Conservation (phyloP, 2,888 invertebrate species). For the Phengaris alcon region DNA sequence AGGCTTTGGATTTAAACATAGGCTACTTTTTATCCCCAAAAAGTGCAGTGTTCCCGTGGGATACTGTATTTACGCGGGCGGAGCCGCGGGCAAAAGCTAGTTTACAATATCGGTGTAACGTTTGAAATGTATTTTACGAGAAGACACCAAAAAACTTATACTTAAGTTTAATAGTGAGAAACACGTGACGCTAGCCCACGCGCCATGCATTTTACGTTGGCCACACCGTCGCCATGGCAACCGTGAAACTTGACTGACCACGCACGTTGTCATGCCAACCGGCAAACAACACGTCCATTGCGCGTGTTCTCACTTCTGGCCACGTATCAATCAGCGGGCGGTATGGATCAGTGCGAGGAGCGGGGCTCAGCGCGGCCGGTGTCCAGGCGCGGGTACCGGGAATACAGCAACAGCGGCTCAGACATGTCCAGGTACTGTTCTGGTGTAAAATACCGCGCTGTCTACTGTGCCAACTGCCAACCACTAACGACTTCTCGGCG, state of each 20-base stretch:
- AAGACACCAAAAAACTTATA: too few relatives aligned
- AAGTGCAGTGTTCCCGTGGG: too few relatives aligned
- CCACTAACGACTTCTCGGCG: too few relatives aligned
- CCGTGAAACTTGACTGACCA: not conserved
- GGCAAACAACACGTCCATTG: slow-evolving; percentile 57
- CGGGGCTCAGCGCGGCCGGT: slow-evolving; percentile 59
- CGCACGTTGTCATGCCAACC: slow-evolving; percentile 56
- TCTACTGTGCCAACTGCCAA: too few relatives aligned
- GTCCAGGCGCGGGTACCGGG: slow-evolving; percentile 65
- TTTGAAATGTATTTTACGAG: too few relatives aligned
- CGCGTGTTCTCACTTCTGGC: slow-evolving; percentile 46
- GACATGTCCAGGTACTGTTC: slow-evolving; percentile 55
- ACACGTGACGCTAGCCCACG: too few relatives aligned
- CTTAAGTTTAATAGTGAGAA: too few relatives aligned
- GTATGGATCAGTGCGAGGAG: slow-evolving; percentile 73
- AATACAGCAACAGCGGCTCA: slow-evolving; percentile 61
- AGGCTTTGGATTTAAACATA: too few relatives aligned
- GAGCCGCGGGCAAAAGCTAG: too few relatives aligned
- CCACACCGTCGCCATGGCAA: not conserved
- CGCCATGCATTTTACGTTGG: not conserved
- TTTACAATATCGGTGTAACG: too few relatives aligned
- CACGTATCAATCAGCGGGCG: slow-evolving; percentile 37
- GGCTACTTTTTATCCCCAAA: too few relatives aligned
- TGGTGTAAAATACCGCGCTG: not conserved
- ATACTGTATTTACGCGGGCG: too few relatives aligned